Conservation (phyloP, 2,888 invertebrate species). For the Pollenia labialis region DNA sequence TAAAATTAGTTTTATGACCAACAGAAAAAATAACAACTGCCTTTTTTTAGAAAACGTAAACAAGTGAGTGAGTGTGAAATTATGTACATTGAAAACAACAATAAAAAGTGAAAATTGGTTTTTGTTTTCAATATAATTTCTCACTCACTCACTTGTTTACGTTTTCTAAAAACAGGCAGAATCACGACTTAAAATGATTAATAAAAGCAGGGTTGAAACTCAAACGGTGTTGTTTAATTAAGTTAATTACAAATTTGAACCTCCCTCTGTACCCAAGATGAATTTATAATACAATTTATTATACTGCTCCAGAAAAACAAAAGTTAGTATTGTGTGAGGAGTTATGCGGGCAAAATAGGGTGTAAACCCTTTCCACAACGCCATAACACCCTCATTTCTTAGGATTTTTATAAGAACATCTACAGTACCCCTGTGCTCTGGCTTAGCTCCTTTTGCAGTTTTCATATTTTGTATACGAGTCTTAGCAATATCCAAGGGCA, state of each 20-base stretch:
- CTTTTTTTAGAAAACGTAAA: no score
- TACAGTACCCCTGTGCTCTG: conserved; percentile 93
- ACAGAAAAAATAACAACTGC: neutral
- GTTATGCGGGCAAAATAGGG: conserved; percentile 98
- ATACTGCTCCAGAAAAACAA: conserved; percentile 98
- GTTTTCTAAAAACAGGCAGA: no score
- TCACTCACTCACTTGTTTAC: no score
- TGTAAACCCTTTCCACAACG: conserved; percentile 99
- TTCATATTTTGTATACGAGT: conserved; percentile 99
- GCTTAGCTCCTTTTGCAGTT: conserved; percentile 89
- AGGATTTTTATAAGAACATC: conserved; percentile 93
- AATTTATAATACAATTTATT: conserved; percentile 89
- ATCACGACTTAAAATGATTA: no score
- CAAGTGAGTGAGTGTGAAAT: no score
- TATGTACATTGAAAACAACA: no score
- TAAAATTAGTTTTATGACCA: neutral
- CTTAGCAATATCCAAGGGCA: conserved; percentile 99
- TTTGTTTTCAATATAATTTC: no score
- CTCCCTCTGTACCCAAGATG: conserved; percentile 77
- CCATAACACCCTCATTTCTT: conserved; percentile 94
- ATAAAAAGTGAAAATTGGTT: no score
- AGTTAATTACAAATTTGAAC: conserved; percentile 40
- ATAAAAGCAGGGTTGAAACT: no score
- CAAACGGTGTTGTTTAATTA: no score
- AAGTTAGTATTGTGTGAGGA: conserved; percentile 98